A percentile compares a stretch with the other conserved stretches of the same genome.
These are phyloP conservation scores for Hozukius guyotensis DNA, from an alignment of 2,797 vertebrate genomes.

Conservation along the genomic window DNA sequence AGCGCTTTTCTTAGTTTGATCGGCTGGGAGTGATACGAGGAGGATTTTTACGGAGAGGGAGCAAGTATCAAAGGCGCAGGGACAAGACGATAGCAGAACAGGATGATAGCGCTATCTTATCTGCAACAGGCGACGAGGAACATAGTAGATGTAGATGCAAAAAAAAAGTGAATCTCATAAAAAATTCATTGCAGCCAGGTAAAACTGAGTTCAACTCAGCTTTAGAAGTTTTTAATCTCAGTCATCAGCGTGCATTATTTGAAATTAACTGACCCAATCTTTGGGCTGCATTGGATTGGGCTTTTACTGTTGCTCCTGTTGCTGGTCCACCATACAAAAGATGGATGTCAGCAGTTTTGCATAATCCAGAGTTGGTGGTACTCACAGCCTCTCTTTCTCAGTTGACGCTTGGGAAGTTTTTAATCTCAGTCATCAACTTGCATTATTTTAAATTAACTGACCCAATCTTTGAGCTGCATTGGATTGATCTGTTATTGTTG, in stretches of 20 bases:
- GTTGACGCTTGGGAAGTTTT: background rate
- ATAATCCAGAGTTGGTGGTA: background rate
- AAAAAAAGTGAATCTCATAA: conserved; percentile 16
- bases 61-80: conserved; percentile 51
- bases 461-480: background rate
- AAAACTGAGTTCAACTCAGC: conserved; percentile 25
- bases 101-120: conserved; percentile 54
- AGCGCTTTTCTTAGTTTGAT: conserved; percentile 64
- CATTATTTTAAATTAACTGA: background rate
- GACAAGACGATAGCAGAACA: conserved; percentile 44
- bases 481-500: conserved; percentile 2
- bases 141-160: conserved; percentile 22
- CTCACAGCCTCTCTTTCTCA: background rate
- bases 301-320: background rate
- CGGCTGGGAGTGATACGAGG: conserved; percentile 49
- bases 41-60: conserved; percentile 51
- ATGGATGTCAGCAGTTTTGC: conserved; percentile 35
- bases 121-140: conserved; percentile 45
- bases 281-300: background rate
- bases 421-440: background rate
- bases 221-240: background rate
- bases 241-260: background rate
- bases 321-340: background rate
- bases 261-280: background rate
- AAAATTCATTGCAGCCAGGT: conserved; percentile 47